Percentiles rank a stretch among this genome's conserved stretches.
These are phyloP conservation scores for Centropristis striata DNA, from an alignment of 2,113 vertebrate genomes.

Conservation along the genomic window DNA sequence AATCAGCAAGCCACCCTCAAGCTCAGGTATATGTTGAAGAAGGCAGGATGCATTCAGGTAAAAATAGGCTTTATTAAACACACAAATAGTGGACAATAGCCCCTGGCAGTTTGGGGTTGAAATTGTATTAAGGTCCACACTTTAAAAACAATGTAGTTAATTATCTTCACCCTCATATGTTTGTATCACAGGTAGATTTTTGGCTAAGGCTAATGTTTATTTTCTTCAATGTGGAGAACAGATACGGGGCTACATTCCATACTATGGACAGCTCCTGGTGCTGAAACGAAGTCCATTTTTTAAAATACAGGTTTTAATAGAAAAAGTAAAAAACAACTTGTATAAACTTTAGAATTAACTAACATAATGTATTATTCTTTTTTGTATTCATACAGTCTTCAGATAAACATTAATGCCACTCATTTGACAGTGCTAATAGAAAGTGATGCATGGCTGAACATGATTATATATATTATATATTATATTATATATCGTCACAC, in stretches of 20 bases:
- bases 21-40: not conserved
- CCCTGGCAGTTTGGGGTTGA: not conserved
- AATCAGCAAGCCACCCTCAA: not conserved
- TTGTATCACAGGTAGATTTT: too few relatives aligned
- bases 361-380: too few relatives aligned
- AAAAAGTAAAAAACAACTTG: too few relatives aligned
- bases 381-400: not conserved
- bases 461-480: not conserved
- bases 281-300: not conserved
- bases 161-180: too few relatives aligned
- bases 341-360: too few relatives aligned
- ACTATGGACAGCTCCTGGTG: constrained; percentile 26
- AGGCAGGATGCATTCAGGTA: not conserved
- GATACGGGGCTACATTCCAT: not conserved
- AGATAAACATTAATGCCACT: not conserved
- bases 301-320: too few relatives aligned
- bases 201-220: too few relatives aligned
- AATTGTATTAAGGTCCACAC: too few relatives aligned
- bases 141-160: not conserved
- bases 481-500: too few relatives aligned
- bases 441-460: not conserved
- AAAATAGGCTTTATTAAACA: not conserved
- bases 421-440: not conserved
- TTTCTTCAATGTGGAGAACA: not conserved
- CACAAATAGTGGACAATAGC: not conserved